phyloP scores from a whole-genome alignment of 1,140 invertebrate genomes.

The Hetaerina americana region DNA sequence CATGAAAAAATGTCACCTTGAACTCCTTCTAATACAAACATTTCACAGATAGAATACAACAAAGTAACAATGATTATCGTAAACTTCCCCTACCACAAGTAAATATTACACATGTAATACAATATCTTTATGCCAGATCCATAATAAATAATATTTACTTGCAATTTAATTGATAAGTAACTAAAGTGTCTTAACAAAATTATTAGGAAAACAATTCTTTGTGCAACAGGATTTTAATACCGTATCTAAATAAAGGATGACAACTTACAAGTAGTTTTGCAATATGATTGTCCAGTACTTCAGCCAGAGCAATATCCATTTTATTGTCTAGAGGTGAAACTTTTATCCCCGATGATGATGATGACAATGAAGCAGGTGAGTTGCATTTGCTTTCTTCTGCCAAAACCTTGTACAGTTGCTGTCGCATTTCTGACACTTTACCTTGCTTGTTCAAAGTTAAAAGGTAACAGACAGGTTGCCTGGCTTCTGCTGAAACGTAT shows the following conservation, averaged over 20 bases:
- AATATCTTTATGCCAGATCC: no score
- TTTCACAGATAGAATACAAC: no score
- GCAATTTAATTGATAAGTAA: no score
- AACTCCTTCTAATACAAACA: no score
- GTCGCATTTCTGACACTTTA: slow-evolving; percentile 41
- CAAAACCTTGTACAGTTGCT: slow-evolving; percentile 33
- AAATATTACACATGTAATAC: no score
- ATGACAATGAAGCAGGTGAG: background rate
- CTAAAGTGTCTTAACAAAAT: no score
- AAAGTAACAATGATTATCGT: no score
- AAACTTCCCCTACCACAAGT: no score
- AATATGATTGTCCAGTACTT: slow-evolving; percentile 51
- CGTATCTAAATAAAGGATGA: background rate
- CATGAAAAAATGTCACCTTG: no score
- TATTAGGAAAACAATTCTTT: no score
- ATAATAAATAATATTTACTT: no score
- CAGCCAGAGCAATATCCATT: slow-evolving; percentile 45
- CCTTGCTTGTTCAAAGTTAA: slow-evolving; percentile 49
- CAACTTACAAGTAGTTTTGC: slow-evolving; percentile 42
- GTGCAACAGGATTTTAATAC: no score
- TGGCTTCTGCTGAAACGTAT: slow-evolving; percentile 37
- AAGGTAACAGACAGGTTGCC: slow-evolving; percentile 35
- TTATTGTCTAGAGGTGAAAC: slow-evolving; percentile 23
- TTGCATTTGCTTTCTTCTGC: slow-evolving; percentile 13
- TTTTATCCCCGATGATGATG: slow-evolving; percentile 21